Evolutionary conservation across 53 echinoderm and acorn worm species (phyloP), one percentile per base, ranked within the genome.

Genomic region (Paracentrotus lividus): DNA sequence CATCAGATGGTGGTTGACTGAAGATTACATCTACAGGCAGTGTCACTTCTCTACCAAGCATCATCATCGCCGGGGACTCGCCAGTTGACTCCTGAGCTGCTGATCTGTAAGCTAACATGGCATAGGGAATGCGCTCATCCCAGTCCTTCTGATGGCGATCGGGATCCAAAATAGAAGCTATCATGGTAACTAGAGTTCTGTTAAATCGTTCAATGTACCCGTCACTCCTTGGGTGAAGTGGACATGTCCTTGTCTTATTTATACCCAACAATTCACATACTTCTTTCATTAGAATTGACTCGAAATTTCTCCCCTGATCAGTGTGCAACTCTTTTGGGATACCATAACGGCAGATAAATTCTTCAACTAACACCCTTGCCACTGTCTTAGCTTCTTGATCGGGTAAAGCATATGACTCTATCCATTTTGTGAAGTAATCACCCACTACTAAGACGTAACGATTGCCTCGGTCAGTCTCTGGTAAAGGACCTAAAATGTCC

Each of bases 341-440:
- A 16, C 95, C 96, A 81, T 93, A 94, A n/a, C 93, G 77, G 55
- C 93, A 90, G 38, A 96, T 51, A 66, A 60, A 87, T 31, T 93
- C 86, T 58, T 96, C 94, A 21, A 96, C 94, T 51, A 96, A 40
- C 55, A 84, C 85, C 21, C 55, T n/a, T 38, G 96, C 94, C 10
- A 96, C 77, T 49, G 94, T 96, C 14, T 38, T 77, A 49, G 95
- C 76, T 66, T 92, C 94, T 60, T 78, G 94, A 58, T 94, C 67
- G 8, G 81, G 93, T 3, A 95, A 45, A 9, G 94, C 49, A 32
- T 68, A 95, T 8, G 94, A 86, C 66, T 95, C 95, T 21, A 93
- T 67, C 94, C 96, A 93, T 68, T 94, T 93, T 13, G 93, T 94
- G 69, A 96, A 94, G 36, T 96, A 96, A 90, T 96, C 96, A 4